These are phyloP conservation scores for Parauchenoglanis ngamensis DNA, from an alignment of 2,797 vertebrate genomes.

Conservation along the genomic window DNA sequence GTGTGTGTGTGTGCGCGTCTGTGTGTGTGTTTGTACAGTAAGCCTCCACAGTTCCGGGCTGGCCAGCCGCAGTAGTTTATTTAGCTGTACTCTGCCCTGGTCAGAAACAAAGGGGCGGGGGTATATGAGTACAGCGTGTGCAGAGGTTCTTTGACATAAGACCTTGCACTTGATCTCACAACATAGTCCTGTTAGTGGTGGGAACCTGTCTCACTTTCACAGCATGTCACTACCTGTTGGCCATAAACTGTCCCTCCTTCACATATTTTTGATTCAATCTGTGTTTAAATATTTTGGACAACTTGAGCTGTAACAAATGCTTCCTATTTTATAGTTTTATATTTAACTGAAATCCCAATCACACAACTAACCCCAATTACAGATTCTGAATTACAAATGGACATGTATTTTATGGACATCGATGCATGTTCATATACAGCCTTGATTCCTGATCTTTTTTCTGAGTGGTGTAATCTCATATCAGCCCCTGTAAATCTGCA, in stretches of 20 bases:
- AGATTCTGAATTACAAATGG: not conserved
- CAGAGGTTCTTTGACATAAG: conserved; percentile 43
- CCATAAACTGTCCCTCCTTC: conserved; percentile 18
- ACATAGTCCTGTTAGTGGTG: not conserved
- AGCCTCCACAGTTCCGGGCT: conserved; percentile 49
- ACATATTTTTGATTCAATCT: conserved; percentile 20
- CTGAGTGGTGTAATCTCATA: conserved; percentile 1
- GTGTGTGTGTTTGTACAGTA: conserved; percentile 49
- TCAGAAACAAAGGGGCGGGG: conserved; percentile 42
- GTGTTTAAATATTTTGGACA: conserved; percentile 5
- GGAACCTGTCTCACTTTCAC: conserved; percentile 20
- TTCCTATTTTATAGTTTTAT: not conserved
- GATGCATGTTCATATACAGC: not conserved
- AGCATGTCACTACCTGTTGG: conserved; percentile 8
- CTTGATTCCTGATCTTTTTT: conserved; percentile 33
- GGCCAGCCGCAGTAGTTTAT: conserved; percentile 49
- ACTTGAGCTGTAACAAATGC: not conserved
- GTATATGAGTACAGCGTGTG: conserved; percentile 26
- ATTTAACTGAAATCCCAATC: not conserved
- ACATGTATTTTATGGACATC: not conserved
- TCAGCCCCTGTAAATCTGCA: conserved; percentile 34
- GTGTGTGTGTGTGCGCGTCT: conserved; percentile 30
- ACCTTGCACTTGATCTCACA: conserved; percentile 47
- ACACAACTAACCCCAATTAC: not conserved
- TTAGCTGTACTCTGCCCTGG: conserved; percentile 55